These are phyloP conservation scores for Amphiprion clarkii DNA, from an alignment of 2,797 vertebrate species.

Conservation along the genomic window DNA sequence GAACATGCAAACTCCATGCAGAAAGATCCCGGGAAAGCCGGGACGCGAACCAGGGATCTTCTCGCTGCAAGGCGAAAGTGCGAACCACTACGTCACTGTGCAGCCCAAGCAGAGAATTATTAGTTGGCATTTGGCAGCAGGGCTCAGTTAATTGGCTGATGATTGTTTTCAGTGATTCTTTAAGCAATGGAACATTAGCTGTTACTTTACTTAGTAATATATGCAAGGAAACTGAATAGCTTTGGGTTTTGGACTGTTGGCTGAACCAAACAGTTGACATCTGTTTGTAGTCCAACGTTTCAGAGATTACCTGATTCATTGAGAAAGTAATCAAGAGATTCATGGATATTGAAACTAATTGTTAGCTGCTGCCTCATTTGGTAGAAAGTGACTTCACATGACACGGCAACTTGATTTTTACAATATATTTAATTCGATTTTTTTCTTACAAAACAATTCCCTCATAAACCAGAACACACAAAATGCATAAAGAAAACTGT, in stretches of 20 bases:
- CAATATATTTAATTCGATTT: conserved; percentile 80
- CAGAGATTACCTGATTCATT: no score
- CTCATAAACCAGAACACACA: conserved; percentile 86
- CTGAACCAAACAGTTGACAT: no score
- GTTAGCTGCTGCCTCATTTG: not conserved
- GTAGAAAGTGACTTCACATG: conserved; percentile 10
- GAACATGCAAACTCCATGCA: no score
- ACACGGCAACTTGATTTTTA: conserved; percentile 66
- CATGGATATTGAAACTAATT: not conserved
- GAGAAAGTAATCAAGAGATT: not conserved
- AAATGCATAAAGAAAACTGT: conserved; percentile 87
- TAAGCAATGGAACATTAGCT: not conserved
- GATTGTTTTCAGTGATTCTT: no score
- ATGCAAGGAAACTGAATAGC: not conserved
- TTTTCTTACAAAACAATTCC: conserved; percentile 85
- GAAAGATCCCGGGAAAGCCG: no score
- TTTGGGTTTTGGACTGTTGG: not conserved
- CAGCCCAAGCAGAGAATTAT: no score
- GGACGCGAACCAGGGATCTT: no score
- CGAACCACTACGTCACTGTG: no score
- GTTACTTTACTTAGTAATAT: not conserved
- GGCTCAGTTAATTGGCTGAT: not conserved
- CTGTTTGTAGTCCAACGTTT: no score
- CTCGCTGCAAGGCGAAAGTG: no score
- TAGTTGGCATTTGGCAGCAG: not conserved